phyloP scores from a whole-genome alignment of 2,888 invertebrate genomes.

The Parnassius orleans region DNA sequence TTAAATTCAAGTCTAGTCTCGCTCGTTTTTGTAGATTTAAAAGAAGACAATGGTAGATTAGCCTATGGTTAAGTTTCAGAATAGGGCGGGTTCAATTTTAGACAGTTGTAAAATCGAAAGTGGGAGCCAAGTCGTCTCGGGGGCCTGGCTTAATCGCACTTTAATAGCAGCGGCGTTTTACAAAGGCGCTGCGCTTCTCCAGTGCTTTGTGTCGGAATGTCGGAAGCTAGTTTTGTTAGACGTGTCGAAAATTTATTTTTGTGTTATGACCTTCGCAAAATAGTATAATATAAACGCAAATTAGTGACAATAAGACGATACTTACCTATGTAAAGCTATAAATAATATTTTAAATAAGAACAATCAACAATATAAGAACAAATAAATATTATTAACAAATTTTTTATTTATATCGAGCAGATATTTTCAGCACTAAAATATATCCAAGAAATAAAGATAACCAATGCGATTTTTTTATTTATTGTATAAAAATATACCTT shows the following conservation, averaged over 20 bases:
- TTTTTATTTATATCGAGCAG: too few relatives aligned
- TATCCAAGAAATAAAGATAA: too few relatives aligned
- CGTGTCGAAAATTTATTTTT: constrained; percentile 15
- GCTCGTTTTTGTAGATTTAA: background rate
- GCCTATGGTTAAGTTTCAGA: constrained; percentile 22
- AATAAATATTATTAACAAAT: too few relatives aligned
- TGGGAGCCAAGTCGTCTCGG: constrained; percentile 67
- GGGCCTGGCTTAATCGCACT: constrained; percentile 61
- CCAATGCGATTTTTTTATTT: too few relatives aligned
- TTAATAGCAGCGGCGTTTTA: constrained; percentile 72
- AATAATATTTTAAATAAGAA: too few relatives aligned
- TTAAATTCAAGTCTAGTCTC: constrained; percentile 9
- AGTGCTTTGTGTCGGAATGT: constrained; percentile 39
- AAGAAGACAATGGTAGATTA: constrained; percentile 10
- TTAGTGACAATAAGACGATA: too few relatives aligned
- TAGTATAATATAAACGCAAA: too few relatives aligned
- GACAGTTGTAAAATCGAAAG: constrained; percentile 74
- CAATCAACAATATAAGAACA: too few relatives aligned
- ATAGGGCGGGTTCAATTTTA: constrained; percentile 45
- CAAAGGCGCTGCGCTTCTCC: constrained; percentile 55
- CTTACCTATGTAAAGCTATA: too few relatives aligned
- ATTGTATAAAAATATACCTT: too few relatives aligned
- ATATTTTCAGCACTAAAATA: too few relatives aligned
- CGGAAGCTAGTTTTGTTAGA: constrained; percentile 32
- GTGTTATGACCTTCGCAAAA: background rate